Percentiles rank a stretch among this genome's conserved stretches.
Evolutionary conservation across 2,888 invertebrate genomes (phyloP).

Genomic region (Isotomurus palustris): DNA sequence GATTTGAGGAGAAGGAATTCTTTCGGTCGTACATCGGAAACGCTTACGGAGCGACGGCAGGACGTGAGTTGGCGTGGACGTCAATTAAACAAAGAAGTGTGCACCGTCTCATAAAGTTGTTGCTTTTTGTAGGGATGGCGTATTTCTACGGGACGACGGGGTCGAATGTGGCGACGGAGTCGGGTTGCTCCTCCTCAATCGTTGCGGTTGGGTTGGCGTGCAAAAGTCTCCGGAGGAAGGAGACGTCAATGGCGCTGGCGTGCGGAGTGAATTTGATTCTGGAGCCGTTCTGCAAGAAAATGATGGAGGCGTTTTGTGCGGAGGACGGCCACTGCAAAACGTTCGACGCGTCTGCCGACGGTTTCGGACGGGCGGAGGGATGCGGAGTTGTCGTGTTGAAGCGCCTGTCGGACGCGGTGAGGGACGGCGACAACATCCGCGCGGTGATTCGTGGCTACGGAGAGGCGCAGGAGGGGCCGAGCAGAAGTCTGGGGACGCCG

Average conservation of each 20-base stretch:
- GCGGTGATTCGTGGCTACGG: constrained; percentile 19
- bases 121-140: neutral
- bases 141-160: constrained; percentile 6
- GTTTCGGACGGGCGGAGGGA: constrained; percentile 16
- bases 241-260: constrained; percentile 18
- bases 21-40: constrained; percentile 26
- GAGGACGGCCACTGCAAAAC: constrained; percentile 12
- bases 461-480: constrained; percentile 18
- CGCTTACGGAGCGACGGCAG: constrained; percentile 24
- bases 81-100: no score
- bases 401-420: constrained; percentile 16
- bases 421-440: constrained; percentile 16
- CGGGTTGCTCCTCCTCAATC: constrained; percentile 25
- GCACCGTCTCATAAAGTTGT: neutral
- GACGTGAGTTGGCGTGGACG: no score
- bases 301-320: neutral
- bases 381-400: constrained; percentile 20
- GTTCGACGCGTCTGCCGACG: constrained; percentile 15
- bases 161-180: constrained; percentile 17
- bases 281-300: neutral
- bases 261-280: constrained; percentile 26
- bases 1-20: constrained; percentile 7
- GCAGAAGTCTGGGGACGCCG: constrained; percentile 16
- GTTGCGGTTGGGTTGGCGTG: constrained; percentile 19
- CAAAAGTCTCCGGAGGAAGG: constrained; percentile 12